Base-by-base conservation (phyloP, 2,888 invertebrate genomes). In the Dorcus hopei region DNA sequence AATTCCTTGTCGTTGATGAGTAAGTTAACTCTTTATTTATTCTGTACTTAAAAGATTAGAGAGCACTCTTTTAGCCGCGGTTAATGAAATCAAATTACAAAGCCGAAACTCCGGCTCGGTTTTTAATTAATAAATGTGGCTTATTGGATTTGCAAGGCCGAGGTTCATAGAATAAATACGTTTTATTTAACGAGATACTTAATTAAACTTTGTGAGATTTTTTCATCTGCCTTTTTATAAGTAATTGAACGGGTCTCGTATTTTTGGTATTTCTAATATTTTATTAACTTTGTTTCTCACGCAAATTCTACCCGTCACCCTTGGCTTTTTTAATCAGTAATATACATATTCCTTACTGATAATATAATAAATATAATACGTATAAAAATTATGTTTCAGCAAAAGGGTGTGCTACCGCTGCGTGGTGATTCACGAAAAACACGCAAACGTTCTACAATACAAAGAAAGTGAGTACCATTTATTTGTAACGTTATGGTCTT, bases 391-490 rank as follows among this genome's bases (percentile, higher is more conserved):
- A 54, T 74, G 73, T 81, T 88, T 59, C 89, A 95, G 95, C 77
- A 91, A 91, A 83, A 88, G 90, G 63, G 79, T 79, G 77, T 96
- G 95, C 81, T 93, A 92, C 82, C 90, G 93, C 70, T 96, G 95
- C 80, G 91, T 96, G 75, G 95, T 95, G 77, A 94, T 96, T 83
- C 95, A 95, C 78, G 93, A 94, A 80, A 94, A 94, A 80, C 95
- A 96, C 81, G 86, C 88, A 75, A 96, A 96, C 82, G 93, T 96
- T 70, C 85, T 96, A 65, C 95, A 96, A 80, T 96, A 95, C 84
- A 96, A 96, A 88, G 95, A 95, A 85, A 95, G 96, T 96, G 83
- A 94, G 95, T 92, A 75, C 26, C 7, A 33, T 33, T 33, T 33
- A 7, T 33, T 33, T 33, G 26, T 33, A 33, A 33, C 2, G 19